These are phyloP conservation scores for Drosophila sturtevanti DNA, from an alignment of 1,140 invertebrate genomes.

Conservation along the genomic window DNA sequence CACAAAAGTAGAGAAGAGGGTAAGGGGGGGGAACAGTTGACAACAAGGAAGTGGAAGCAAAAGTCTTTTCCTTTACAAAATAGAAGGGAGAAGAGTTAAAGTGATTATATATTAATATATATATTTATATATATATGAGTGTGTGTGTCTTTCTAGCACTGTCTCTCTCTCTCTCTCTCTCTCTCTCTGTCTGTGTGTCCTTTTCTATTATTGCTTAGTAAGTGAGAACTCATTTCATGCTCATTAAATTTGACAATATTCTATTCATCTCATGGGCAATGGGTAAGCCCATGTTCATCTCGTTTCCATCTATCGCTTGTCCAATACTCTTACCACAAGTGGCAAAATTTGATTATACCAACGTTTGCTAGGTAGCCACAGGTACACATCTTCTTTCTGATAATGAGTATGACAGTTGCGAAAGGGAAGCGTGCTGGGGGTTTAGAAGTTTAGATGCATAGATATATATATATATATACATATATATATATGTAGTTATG, in stretches of 20 bases:
- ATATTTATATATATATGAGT: not conserved
- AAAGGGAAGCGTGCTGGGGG: not conserved
- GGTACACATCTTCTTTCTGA: constrained; percentile 27
- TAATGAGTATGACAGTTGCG: constrained; percentile 46
- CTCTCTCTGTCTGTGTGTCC: not conserved
- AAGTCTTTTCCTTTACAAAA: not conserved
- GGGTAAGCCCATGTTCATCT: not conserved
- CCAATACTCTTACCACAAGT: constrained; percentile 47
- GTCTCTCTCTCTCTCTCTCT: not conserved
- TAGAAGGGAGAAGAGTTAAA: not conserved
- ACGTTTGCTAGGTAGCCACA: constrained; percentile 60
- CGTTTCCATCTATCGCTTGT: not conserved
- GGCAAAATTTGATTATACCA: constrained; percentile 73
- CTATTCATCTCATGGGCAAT: not conserved
- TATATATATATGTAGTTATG: too few relatives aligned
- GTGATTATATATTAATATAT: not conserved
- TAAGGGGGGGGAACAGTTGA: not conserved
- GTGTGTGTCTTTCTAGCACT: not conserved
- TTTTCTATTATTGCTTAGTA: not conserved
- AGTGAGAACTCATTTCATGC: constrained; percentile 36
- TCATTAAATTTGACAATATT: constrained; percentile 38
- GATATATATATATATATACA: too few relatives aligned
- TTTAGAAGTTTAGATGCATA: too few relatives aligned
- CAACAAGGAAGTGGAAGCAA: constrained; percentile 1
- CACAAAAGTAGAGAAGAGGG: not conserved